Evolutionary conservation across 2,797 vertebrate species (phyloP), one percentile per base, ranked within the genome.

Genomic region (Cottoperca gobio): DNA sequence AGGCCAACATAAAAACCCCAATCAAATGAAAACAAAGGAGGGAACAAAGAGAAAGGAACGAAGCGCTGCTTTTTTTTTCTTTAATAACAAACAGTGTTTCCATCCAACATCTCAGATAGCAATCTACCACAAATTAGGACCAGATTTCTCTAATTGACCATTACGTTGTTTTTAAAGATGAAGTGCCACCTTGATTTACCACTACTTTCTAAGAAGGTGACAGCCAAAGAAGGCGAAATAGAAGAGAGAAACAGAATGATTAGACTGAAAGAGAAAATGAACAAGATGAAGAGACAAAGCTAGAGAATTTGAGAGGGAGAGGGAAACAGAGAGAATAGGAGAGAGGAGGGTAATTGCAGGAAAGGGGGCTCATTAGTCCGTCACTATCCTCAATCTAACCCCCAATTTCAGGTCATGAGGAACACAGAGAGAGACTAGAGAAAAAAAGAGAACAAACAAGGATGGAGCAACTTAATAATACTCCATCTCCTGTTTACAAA

Each of bases 321-420:
- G 65, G 45, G 68, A 81, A 76, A 84, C 53, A 23, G 70, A 76
- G 46, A 78, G 76, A 82, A 82, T 64, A 69, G 77, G 69, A 74
- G 69, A 74, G 71, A 78, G 77, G 48, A 82, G 81, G 77, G 82
- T 93, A 93, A 92, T 93, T 91, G 86, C 91, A 94, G 93, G 91
- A 92, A 91, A 91, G 74, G 81, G 84, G 84, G 58, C 87, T 92
- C 89, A 94, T 94, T 93, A 93, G 81, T 88, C 81, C 71, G 67
- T 92, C 91, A 88, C 83, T 84, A 86, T 91, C 83, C 85, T 86
- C 77, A 83, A 89, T 89, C 91, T 89, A 90, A 81, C 87, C 90
- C 83, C 67, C 78, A 89, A 91, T 91, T 91, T 89, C 55, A 88
- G 86, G 79, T 86, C 83, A 86, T 66, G 55, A 76, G 72, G 81